Conservation (phyloP, 2,113 vertebrate genomes). For the Pseudorhombus dupliciocellatus region DNA sequence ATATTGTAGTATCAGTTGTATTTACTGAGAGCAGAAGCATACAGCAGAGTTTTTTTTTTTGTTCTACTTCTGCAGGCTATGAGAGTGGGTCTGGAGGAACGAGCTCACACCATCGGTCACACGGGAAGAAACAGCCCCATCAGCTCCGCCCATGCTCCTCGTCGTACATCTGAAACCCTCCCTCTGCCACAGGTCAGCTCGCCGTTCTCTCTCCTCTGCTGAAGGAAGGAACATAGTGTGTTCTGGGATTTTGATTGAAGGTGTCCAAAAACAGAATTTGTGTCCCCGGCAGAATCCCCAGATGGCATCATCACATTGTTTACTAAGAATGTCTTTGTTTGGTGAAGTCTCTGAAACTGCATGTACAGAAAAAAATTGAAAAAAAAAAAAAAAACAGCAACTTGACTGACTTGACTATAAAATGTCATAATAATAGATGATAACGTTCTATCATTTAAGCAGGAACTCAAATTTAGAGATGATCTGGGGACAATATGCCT, state of each 20-base stretch:
- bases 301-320: not conserved
- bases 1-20: not conserved
- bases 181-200: slow-evolving; percentile 63
- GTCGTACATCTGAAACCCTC: slow-evolving; percentile 62
- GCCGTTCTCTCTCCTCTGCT: not conserved
- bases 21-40: not conserved
- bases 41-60: not conserved
- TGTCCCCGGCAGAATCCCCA: too few species aligned
- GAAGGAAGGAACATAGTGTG: too few species aligned
- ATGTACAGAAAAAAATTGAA: too few species aligned
- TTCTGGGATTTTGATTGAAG: not conserved
- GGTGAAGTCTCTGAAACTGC: not conserved
- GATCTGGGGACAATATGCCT: not conserved
- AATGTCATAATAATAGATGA: not conserved
- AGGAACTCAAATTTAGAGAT: not conserved
- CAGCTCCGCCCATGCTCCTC: slow-evolving; percentile 5
- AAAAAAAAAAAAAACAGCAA: not conserved
- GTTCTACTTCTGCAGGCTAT: slow-evolving; percentile 52
- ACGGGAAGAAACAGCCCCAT: slow-evolving; percentile 65
- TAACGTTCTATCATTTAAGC: not conserved
- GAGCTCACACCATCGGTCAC: slow-evolving; percentile 66
- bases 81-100: slow-evolving; percentile 66
- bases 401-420: too few species aligned
- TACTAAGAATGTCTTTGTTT: not conserved
- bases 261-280: not conserved